Evolutionary conservation across 2,797 vertebrate genomes (phyloP), one percentile per base, ranked within the genome.

Genomic region (Myiotriccus ornatus): DNA sequence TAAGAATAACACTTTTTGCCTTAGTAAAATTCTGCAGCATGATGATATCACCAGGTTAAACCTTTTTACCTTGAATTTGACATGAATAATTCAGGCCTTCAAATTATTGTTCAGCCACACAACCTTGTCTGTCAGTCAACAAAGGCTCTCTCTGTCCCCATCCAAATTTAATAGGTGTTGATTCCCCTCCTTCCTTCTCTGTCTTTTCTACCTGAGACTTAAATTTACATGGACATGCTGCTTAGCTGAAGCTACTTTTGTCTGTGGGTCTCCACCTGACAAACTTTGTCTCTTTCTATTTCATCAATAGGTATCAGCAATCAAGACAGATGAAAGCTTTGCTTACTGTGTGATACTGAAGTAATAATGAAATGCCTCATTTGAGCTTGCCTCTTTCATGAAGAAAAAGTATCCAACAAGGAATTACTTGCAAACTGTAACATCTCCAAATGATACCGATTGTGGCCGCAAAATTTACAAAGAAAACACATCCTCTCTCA

Each of bases 51-150:
- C 63, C 62, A 90, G 90, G 65, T 94, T 93, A 86, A 86, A 93
- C 39, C 25, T 21, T 87, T 87, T 90, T 96, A 93, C 90, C 77
- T 95, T 94, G 88, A 90, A 82, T 76, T 49, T 44, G 19, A 23
- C 52, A 96, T 95, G 93, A 96, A 96, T 96, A 95, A 95, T 96
- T 95, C 93, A 96, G 79, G 43, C 14, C 55, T 90, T 96, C 93
- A 92, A 91, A 91, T 93, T 96, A 95, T 74, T 94, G 80, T 90
- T 96, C 88, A 95, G 56, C 25, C 77, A 53, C 56, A 95, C 90
- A 96, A 94, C 92, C 84, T 96, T 90, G 56, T 79, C 90, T 95
- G 88, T 95, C 95, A 95, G 69, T 92, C 94, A 96, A 30, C 37
- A 96, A 78, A 93, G 88, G 67, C 47, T 76, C 63, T 92, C 88